phyloP scores from a whole-genome alignment of 2,888 invertebrate genomes.

The Gerris lacustris region DNA sequence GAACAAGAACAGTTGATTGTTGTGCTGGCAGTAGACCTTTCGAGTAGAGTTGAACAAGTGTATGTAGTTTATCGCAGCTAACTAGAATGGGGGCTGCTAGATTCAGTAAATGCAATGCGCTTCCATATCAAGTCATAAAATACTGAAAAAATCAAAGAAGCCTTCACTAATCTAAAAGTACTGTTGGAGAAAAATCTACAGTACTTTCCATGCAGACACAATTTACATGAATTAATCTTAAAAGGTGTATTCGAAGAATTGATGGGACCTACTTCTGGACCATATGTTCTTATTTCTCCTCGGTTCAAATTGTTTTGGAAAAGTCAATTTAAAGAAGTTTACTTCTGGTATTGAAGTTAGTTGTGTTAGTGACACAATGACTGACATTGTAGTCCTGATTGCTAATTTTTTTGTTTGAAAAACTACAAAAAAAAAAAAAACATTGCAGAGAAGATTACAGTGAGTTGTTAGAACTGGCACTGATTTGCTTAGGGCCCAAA shows the following conservation, averaged over 20 bases:
- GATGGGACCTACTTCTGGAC: neutral
- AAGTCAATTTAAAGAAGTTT: neutral
- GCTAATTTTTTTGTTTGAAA: neutral
- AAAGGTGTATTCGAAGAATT: neutral
- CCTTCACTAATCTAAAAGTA: neutral
- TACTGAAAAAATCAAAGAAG: neutral
- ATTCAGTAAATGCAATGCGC: constrained; percentile 1
- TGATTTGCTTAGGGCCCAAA: neutral
- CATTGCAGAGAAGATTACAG: constrained; percentile 9
- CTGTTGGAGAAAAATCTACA: neutral
- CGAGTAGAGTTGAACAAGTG: constrained; percentile 8
- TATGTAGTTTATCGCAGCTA: neutral
- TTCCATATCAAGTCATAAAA: constrained; percentile 7
- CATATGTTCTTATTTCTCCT: neutral
- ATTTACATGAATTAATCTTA: neutral
- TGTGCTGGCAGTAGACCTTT: neutral
- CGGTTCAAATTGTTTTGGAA: neutral
- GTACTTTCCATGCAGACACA: neutral
- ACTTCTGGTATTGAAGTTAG: neutral
- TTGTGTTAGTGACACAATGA: neutral
- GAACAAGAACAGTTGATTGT: constrained; percentile 6
- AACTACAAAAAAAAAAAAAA: neutral
- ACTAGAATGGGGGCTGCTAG: neutral
- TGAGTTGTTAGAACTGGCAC: neutral
- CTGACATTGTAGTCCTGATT: neutral